phyloP scores from a whole-genome alignment of 2,797 vertebrate genomes.

The Darevskia nairensis region DNA sequence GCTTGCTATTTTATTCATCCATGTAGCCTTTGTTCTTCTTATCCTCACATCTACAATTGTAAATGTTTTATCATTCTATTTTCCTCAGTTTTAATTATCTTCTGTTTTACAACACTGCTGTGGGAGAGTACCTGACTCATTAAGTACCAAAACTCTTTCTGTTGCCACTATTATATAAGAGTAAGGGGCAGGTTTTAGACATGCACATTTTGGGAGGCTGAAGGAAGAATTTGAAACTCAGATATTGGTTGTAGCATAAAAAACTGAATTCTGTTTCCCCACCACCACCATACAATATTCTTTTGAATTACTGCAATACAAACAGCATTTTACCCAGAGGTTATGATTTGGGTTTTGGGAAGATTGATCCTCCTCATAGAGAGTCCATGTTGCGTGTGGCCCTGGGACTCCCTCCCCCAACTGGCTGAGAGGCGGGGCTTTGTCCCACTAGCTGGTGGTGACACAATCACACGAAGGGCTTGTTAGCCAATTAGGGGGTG shows the following conservation, averaged over 20 bases:
- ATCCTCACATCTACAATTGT: conserved; percentile 2
- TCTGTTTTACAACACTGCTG: conserved; percentile 19
- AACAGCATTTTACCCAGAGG: not conserved
- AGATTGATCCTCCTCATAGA: no score
- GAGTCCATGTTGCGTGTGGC: no score
- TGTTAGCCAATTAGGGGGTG: no score
- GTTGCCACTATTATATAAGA: not conserved
- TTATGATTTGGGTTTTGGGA: no score
- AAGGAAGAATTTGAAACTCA: not conserved
- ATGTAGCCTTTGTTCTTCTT: conserved; percentile 15
- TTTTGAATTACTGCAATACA: not conserved
- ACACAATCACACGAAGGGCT: no score
- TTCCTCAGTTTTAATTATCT: conserved; percentile 7
- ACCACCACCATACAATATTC: no score
- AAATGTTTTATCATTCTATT: conserved; percentile 5
- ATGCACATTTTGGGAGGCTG: no score
- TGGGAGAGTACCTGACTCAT: not conserved
- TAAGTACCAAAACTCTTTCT: not conserved
- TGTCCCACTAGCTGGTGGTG: no score
- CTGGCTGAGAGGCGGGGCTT: no score
- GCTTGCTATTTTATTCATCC: not conserved
- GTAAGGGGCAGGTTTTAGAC: not conserved
- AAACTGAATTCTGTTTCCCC: not conserved
- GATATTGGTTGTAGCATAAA: not conserved
- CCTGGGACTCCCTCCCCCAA: no score